Percentiles rank a stretch among this genome's conserved stretches.
These are phyloP conservation scores for Xenotilapia longispinis DNA, from an alignment of 2,113 vertebrate species.

Conservation along the genomic window DNA sequence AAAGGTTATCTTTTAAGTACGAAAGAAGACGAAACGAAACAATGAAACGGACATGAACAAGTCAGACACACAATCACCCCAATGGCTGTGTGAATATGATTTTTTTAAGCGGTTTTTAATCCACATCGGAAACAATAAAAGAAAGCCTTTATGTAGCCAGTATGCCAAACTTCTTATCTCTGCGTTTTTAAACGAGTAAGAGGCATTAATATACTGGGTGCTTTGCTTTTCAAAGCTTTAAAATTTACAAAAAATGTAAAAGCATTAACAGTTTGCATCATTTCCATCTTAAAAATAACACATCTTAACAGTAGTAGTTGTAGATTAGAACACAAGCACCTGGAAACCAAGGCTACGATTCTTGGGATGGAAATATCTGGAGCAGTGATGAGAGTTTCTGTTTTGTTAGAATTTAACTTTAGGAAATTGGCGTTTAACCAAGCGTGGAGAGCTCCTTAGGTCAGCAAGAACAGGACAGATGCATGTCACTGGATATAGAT, in stretches of 20 bases:
- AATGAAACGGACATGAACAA: neutral
- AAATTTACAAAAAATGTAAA: neutral
- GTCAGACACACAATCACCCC: neutral
- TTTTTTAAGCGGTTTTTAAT: neutral
- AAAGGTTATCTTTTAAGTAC: neutral
- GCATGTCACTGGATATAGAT: neutral
- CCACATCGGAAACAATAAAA: neutral
- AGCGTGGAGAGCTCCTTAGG: neutral
- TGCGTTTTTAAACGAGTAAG: neutral
- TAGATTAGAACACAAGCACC: neutral
- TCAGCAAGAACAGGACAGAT: neutral
- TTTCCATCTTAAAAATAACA: neutral
- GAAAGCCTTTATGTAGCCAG: neutral
- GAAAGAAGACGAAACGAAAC: neutral
- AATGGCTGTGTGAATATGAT: fast-evolving
- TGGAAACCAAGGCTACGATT: neutral
- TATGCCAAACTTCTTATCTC: neutral
- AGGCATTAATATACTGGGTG: neutral
- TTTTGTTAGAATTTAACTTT: neutral
- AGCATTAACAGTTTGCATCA: neutral
- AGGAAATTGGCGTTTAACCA: neutral
- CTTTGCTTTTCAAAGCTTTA: neutral
- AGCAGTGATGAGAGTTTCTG: neutral
- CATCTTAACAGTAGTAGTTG: neutral
- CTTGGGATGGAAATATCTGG: neutral